Percentiles rank a stretch among this genome's conserved stretches.
phyloP scores from a whole-genome alignment of 2,888 invertebrate genomes.

The Ormia ochracea region DNA sequence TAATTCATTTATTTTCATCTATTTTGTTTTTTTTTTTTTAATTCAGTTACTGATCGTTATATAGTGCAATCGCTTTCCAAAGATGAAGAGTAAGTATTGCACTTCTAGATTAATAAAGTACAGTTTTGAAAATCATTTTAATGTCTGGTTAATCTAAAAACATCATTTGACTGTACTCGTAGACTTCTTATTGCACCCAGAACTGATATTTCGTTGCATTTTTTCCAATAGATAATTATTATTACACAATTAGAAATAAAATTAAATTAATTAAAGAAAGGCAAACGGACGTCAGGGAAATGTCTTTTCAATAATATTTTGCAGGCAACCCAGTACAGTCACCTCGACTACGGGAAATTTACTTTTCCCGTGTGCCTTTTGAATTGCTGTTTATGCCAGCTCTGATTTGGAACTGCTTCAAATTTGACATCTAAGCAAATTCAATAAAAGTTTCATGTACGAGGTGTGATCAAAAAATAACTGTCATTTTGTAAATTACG shows the following conservation, averaged over 20 bases:
- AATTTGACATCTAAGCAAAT: no score
- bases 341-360: no score
- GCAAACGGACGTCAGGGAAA: not conserved
- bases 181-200: constrained; percentile 34
- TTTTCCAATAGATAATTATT: not conserved
- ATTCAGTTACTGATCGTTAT: constrained; percentile 43
- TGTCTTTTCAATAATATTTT: not conserved
- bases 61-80: not conserved
- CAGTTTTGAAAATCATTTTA: constrained; percentile 37
- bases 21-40: constrained; percentile 7
- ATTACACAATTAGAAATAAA: constrained; percentile 4
- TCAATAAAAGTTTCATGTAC: no score
- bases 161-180: not conserved
- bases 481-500: no score
- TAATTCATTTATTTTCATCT: constrained; percentile 41
- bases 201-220: not conserved
- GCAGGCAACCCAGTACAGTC: no score
- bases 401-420: no score
- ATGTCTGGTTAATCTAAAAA: constrained; percentile 34
- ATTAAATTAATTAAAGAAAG: constrained; percentile 10
- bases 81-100: not conserved
- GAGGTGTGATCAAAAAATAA: no score
- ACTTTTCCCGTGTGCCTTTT: no score
- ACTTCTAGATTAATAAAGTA: constrained; percentile 1
- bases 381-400: no score